Conservation (phyloP, 1,140 invertebrate species). For the Rhopalosiphum maidis region DNA sequence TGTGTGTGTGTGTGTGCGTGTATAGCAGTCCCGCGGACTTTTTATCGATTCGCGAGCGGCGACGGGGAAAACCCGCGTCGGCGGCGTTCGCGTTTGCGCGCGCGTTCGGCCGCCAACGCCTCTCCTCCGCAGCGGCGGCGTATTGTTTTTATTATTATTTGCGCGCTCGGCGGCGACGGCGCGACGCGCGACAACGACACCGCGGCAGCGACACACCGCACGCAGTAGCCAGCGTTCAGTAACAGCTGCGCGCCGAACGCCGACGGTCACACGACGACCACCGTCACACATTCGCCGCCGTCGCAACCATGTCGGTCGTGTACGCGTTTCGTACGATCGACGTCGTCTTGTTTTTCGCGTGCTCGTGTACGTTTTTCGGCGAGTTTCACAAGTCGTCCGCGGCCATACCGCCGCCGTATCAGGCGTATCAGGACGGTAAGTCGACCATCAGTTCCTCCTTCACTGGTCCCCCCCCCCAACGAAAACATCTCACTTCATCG, state of each 20-base stretch:
- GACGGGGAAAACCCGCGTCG: background rate
- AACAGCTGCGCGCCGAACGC: conserved; percentile 44
- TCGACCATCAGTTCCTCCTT: background rate
- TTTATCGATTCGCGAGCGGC: conserved; percentile 41
- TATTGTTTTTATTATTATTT: conserved; percentile 11
- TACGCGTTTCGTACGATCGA: background rate
- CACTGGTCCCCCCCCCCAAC: background rate
- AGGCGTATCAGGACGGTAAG: conserved; percentile 38
- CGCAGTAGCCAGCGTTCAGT: background rate
- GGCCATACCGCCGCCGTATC: background rate
- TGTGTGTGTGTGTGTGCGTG: too few relatives aligned
- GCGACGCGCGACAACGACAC: conserved; percentile 22
- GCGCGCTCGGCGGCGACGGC: conserved; percentile 20
- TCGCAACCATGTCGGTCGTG: background rate
- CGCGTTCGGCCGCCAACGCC: background rate
- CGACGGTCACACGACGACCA: conserved; percentile 14
- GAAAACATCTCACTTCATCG: background rate
- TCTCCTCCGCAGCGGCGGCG: background rate
- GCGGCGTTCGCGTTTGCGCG: conserved; percentile 22
- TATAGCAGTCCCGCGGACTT: background rate
- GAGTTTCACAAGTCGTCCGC: background rate
- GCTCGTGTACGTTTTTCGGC: background rate
- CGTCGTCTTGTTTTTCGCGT: background rate
- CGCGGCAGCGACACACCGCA: background rate
- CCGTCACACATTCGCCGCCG: background rate